A percentile compares a stretch with the other conserved stretches of the same genome.
These are phyloP conservation scores for Hippoglossus stenolepis DNA, from an alignment of 2,113 vertebrate species.

Conservation along the genomic window DNA sequence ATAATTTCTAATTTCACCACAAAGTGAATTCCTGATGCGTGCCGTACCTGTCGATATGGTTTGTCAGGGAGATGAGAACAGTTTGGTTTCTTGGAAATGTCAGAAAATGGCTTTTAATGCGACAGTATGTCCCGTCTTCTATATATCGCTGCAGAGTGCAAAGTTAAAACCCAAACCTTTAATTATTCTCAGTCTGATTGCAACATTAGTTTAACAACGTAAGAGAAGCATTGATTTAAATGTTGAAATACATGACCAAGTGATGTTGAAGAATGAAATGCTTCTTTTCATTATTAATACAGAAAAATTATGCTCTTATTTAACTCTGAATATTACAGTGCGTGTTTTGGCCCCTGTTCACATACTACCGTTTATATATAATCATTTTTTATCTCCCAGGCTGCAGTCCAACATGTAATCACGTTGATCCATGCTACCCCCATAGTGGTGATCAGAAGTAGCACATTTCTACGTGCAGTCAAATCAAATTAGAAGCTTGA, in stretches of 20 bases:
- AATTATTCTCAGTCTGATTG: slow-evolving; percentile 29
- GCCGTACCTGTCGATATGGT: slow-evolving; percentile 46
- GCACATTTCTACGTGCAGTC: slow-evolving; percentile 46
- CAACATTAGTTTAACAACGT: slow-evolving; percentile 33
- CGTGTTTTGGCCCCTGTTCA: background rate
- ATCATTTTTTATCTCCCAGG: slow-evolving; percentile 7
- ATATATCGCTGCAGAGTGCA: slow-evolving; percentile 23
- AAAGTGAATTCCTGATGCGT: slow-evolving; percentile 53
- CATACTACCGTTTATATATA: background rate
- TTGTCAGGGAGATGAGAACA: slow-evolving; percentile 41
- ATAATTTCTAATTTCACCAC: slow-evolving; percentile 56
- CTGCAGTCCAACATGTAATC: background rate
- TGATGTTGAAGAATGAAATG: background rate
- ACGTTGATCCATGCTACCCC: background rate
- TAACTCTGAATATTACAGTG: background rate
- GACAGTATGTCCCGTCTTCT: slow-evolving; percentile 4
- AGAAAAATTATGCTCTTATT: background rate
- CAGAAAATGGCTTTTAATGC: slow-evolving; percentile 43
- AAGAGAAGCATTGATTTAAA: background rate
- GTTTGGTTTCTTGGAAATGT: slow-evolving; percentile 57
- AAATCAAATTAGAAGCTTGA: slow-evolving; percentile 59
- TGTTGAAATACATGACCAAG: background rate
- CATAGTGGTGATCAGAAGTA: slow-evolving; percentile 42
- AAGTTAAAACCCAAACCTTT: slow-evolving; percentile 28
- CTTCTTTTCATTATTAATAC: slow-evolving; percentile 4